Evolutionary conservation across 2,113 vertebrate species (phyloP).

Genomic region (Heterotilapia buettikoferi): DNA sequence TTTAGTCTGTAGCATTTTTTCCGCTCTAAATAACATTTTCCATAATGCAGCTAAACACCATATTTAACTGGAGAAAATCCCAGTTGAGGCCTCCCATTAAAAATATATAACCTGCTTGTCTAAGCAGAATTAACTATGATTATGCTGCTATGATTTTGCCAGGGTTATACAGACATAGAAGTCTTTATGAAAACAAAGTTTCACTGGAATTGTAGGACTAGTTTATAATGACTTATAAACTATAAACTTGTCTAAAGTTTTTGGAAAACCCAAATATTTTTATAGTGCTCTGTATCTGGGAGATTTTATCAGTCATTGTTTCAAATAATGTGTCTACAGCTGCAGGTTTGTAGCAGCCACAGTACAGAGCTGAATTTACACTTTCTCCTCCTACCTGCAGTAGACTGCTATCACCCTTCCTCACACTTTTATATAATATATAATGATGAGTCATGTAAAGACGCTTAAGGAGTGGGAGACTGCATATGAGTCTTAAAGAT

Average conservation of each 20-base stretch:
- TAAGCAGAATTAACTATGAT: not conserved
- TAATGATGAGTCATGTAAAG: conserved; percentile 54
- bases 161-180: not conserved
- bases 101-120: not conserved
- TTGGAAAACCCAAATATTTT: not conserved
- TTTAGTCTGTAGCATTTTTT: not conserved
- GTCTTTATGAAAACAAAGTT: not conserved
- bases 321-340: not conserved
- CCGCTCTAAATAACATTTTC: not conserved
- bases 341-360: conserved; percentile 7
- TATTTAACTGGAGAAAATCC: not conserved
- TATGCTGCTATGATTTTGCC: not conserved
- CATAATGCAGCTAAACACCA: not conserved
- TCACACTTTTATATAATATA: conserved; percentile 56
- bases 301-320: conserved; percentile 8
- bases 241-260: not conserved
- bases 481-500: conserved; percentile 29
- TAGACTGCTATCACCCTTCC: conserved; percentile 32
- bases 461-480: conserved; percentile 44
- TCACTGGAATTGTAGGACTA: not conserved
- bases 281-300: not conserved
- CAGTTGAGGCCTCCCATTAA: not conserved
- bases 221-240: not conserved
- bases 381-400: conserved; percentile 40
- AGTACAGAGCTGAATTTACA: conserved; percentile 14